Percentiles rank a stretch among this genome's conserved stretches.
These are phyloP conservation scores for Mungos mungo DNA, from an alignment of 2,113 vertebrate genomes.

Conservation along the genomic window DNA sequence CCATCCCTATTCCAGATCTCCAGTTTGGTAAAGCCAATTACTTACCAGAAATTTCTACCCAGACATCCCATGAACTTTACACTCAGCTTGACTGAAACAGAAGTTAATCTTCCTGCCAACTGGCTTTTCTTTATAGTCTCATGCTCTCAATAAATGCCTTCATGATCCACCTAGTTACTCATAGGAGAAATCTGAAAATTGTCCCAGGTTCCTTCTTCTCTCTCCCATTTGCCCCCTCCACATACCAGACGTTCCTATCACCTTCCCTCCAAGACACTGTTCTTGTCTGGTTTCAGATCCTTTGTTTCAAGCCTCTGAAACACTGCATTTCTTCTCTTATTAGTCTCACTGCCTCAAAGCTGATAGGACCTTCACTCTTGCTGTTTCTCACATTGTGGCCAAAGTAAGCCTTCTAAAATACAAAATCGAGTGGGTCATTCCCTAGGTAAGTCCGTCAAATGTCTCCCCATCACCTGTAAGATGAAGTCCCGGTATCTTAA, in stretches of 20 bases:
- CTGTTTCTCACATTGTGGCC: background rate
- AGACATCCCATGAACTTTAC: background rate
- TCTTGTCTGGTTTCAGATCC: background rate
- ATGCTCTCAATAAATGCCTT: background rate
- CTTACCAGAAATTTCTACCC: slow-evolving; percentile 28
- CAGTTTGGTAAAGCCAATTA: background rate
- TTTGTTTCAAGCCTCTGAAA: background rate
- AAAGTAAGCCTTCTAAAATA: background rate
- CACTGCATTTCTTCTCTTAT: background rate
- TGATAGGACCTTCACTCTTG: background rate
- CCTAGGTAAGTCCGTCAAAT: background rate
- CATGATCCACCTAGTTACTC: background rate
- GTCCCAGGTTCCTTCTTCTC: background rate
- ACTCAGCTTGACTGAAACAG: slow-evolving; percentile 29
- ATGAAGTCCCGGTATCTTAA: background rate
- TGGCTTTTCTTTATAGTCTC: slow-evolving; percentile 23
- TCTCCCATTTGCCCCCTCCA: background rate
- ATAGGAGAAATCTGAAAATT: slow-evolving; percentile 16
- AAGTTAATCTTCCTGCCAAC: slow-evolving; percentile 29
- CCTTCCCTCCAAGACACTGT: background rate
- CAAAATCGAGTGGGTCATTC: background rate
- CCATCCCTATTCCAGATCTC: background rate
- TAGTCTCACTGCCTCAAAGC: background rate
- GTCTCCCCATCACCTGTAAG: background rate
- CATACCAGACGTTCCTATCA: background rate